These are phyloP conservation scores for Leptobrachium leishanense DNA, from an alignment of 2,113 vertebrate species.

Conservation along the genomic window DNA sequence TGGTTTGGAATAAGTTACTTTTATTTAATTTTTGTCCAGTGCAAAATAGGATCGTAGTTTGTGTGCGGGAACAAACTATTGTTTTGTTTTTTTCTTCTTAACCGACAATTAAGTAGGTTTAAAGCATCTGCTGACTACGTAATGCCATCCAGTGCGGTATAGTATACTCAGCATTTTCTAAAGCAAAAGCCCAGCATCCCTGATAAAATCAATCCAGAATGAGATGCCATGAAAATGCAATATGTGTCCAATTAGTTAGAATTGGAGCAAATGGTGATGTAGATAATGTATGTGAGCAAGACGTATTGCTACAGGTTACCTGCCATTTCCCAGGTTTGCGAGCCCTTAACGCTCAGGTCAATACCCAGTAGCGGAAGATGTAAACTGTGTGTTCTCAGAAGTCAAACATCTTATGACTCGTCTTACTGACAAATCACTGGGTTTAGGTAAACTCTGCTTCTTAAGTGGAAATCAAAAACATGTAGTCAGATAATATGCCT, in stretches of 20 bases:
- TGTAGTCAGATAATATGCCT: no score
- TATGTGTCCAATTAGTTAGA: slow-evolving; percentile 69
- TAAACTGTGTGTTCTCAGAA: background rate
- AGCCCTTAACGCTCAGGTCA: background rate
- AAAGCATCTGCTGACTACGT: slow-evolving; percentile 69
- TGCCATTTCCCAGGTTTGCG: background rate
- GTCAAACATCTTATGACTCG: no score
- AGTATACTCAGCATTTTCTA: slow-evolving; percentile 64
- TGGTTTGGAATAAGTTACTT: no score
- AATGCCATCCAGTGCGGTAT: slow-evolving; percentile 55
- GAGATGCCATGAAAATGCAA: slow-evolving; percentile 64
- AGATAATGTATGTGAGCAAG: slow-evolving; percentile 55
- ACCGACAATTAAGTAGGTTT: slow-evolving; percentile 63
- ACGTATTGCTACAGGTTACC: background rate
- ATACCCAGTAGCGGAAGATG: background rate
- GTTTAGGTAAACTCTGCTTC: no score
- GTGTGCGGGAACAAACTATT: no score
- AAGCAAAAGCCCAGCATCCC: slow-evolving; percentile 59
- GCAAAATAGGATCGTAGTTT: no score
- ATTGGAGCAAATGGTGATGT: slow-evolving; percentile 61
- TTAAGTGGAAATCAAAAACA: no score
- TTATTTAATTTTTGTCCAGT: no score
- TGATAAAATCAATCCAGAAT: slow-evolving; percentile 69
- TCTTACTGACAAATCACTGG: no score
- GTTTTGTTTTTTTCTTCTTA: background rate